A percentile compares a stretch with the other conserved stretches of the same genome.
These are phyloP conservation scores for Yponomeuta sedellus DNA, from an alignment of 2,888 invertebrate genomes.

Conservation along the genomic window DNA sequence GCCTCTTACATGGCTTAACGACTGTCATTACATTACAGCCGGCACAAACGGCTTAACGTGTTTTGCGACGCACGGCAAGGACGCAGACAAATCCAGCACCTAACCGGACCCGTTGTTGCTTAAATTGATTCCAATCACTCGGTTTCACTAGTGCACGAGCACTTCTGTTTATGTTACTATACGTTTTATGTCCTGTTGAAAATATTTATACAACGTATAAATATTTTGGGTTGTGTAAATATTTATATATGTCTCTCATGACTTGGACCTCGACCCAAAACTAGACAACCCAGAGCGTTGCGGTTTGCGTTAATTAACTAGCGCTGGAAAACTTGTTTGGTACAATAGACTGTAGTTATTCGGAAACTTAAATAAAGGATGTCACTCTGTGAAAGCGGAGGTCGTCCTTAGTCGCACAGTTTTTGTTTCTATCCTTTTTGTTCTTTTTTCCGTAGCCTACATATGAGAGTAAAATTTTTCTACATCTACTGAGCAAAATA, in stretches of 20 bases:
- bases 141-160: too few species aligned
- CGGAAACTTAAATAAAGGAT: constrained; percentile 45
- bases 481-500: neutral
- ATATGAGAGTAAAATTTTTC: neutral
- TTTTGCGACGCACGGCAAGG: too few species aligned
- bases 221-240: too few species aligned
- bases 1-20: too few species aligned
- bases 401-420: neutral
- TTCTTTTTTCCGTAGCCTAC: too few species aligned
- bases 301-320: constrained; percentile 65
- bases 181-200: neutral
- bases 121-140: too few species aligned
- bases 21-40: too few species aligned
- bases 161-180: too few species aligned
- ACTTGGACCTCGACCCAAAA: constrained; percentile 22
- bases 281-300: constrained; percentile 51
- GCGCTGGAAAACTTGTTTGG: constrained; percentile 53
- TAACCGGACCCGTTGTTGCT: too few species aligned
- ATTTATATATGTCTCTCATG: neutral
- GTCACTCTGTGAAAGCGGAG: constrained; percentile 2
- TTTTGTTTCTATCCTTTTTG: neutral
- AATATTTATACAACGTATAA: too few species aligned
- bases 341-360: constrained; percentile 52
- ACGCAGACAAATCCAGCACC: too few species aligned
- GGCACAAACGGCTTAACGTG: too few species aligned